A percentile compares a stretch with the other conserved stretches of the same genome.
These are phyloP conservation scores for Sebastes vulpes DNA, from an alignment of 2,797 vertebrate genomes.

Conservation along the genomic window DNA sequence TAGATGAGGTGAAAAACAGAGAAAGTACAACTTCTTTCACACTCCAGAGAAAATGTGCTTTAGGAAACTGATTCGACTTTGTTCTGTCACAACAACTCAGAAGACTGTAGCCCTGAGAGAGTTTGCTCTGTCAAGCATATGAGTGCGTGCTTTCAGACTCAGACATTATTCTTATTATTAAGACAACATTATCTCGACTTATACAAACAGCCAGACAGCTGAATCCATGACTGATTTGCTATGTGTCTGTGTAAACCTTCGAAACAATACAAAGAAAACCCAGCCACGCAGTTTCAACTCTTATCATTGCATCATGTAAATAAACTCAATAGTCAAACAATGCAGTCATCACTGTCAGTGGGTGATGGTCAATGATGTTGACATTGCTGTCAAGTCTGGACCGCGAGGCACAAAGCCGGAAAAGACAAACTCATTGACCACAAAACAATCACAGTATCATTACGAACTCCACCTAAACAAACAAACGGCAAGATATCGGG, in stretches of 20 bases:
- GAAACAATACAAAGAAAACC: constrained; percentile 66
- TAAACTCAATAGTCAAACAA: constrained; percentile 60
- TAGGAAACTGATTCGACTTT: not conserved
- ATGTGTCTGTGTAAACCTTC: constrained; percentile 39
- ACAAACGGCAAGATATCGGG: constrained; percentile 50
- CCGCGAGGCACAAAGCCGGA: constrained; percentile 21
- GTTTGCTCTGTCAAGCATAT: not conserved
- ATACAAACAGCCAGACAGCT: constrained; percentile 25
- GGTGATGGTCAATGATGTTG: constrained; percentile 59
- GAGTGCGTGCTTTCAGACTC: constrained; percentile 6
- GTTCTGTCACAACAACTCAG: not conserved
- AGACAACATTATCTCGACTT: constrained; percentile 34
- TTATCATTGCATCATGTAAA: constrained; percentile 69
- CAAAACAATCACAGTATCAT: constrained; percentile 52
- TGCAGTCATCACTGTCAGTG: constrained; percentile 46
- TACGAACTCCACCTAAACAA: constrained; percentile 52
- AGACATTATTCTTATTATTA: constrained; percentile 32
- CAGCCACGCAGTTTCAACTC: constrained; percentile 11
- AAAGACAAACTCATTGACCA: constrained; percentile 27
- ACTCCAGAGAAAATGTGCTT: not conserved
- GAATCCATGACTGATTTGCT: constrained; percentile 8
- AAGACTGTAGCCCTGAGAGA: constrained; percentile 11
- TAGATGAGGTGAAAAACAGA: not conserved
- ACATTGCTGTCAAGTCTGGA: constrained; percentile 25
- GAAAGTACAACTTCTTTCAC: not conserved